Conservation (phyloP, 2,888 invertebrate species). For the Prosopocoilus inquinatus region DNA sequence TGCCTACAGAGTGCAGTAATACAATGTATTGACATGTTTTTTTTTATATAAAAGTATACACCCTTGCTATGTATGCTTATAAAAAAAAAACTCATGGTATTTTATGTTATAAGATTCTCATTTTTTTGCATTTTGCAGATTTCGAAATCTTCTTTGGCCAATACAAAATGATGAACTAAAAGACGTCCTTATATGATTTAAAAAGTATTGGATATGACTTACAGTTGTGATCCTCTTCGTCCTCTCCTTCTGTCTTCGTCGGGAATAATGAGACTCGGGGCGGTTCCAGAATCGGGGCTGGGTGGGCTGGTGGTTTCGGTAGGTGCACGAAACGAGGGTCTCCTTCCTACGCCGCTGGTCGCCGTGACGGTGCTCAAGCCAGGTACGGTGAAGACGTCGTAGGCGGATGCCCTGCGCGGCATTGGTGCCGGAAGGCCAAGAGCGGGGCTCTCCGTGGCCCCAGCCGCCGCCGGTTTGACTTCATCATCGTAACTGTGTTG, state of each 20-base stretch:
- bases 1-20: too few species aligned
- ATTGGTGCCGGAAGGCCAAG: constrained; percentile 71
- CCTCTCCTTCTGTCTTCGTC: constrained; percentile 69
- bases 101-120: too few species aligned
- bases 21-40: too few species aligned
- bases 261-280: constrained; percentile 35
- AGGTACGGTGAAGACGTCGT: constrained; percentile 77
- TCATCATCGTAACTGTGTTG: constrained; percentile 87
- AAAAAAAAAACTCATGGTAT: too few species aligned
- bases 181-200: neutral
- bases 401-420: constrained; percentile 79
- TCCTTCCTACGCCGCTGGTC: constrained; percentile 38
- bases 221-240: constrained; percentile 82
- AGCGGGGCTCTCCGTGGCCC: constrained; percentile 52
- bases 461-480: constrained; percentile 42
- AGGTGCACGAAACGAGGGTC: constrained; percentile 63
- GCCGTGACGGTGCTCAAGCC: constrained; percentile 52
- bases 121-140: too few species aligned
- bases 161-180: too few species aligned
- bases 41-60: too few species aligned
- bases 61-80: too few species aligned
- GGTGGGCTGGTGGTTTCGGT: constrained; percentile 57
- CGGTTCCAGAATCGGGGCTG: constrained; percentile 57
- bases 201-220: constrained; percentile 50
- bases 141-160: too few species aligned